Conservation (phyloP, 1,140 invertebrate species). For the Tetramorium alpestre region DNA sequence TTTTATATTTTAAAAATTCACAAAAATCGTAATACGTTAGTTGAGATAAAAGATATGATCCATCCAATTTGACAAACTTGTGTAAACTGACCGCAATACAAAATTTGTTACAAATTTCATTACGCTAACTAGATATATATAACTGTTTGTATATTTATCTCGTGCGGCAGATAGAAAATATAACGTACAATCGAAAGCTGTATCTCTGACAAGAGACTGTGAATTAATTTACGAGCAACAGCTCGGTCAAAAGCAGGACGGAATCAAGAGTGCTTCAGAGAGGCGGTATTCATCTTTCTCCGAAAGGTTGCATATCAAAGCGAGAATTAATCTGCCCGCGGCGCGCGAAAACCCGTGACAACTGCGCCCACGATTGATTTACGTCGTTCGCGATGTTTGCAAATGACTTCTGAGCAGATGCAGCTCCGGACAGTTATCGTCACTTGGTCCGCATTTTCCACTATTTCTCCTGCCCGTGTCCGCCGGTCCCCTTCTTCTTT, state of each 20-base stretch:
- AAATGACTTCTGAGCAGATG: conserved; percentile 76
- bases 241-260: conserved; percentile 45
- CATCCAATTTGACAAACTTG: not conserved
- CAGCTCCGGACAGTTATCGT: conserved; percentile 51
- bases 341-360: conserved; percentile 77
- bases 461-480: not conserved
- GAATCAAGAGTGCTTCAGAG: conserved; percentile 51
- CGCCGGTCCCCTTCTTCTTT: conserved; percentile 37
- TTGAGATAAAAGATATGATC: not conserved
- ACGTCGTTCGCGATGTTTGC: conserved; percentile 80
- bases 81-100: not conserved
- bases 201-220: conserved; percentile 30
- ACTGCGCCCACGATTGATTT: conserved; percentile 81
- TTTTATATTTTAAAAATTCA: not conserved
- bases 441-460: conserved; percentile 54
- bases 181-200: conserved; percentile 23
- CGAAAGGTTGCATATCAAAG: conserved; percentile 71
- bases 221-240: conserved; percentile 58
- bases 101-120: not conserved
- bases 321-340: conserved; percentile 72
- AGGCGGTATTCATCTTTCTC: conserved; percentile 45
- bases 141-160: conserved; percentile 30
- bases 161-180: conserved; percentile 18
- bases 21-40: not conserved
- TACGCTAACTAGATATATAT: not conserved